phyloP scores from a whole-genome alignment of 2,888 invertebrate species.

The Philhelius pedissequus region DNA sequence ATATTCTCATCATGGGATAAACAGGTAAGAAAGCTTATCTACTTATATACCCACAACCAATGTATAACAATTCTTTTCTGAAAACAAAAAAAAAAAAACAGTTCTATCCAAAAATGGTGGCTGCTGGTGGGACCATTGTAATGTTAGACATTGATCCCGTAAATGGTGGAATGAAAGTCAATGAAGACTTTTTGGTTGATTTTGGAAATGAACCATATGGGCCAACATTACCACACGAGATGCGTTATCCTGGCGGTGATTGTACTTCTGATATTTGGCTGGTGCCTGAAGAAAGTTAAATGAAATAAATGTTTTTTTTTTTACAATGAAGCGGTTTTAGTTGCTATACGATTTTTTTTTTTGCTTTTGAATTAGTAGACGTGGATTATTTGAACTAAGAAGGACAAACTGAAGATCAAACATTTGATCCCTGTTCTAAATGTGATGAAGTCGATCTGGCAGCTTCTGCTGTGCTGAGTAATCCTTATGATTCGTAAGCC shows the following conservation, averaged over 20 bases:
- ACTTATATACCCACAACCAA: neutral
- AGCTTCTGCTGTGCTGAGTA: too few species aligned
- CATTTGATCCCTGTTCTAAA: too few species aligned
- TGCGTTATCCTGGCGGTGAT: constrained; percentile 98
- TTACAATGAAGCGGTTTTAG: too few species aligned
- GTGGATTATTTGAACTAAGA: too few species aligned
- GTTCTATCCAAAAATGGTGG: constrained; percentile 92
- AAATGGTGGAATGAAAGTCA: constrained; percentile 92
- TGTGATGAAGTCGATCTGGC: too few species aligned
- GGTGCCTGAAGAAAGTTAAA: constrained; percentile 77
- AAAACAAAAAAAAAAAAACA: too few species aligned
- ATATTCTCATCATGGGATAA: constrained; percentile 96
- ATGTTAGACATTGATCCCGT: constrained; percentile 91
- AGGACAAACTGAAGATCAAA: too few species aligned
- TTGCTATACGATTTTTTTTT: too few species aligned
- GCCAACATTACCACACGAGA: constrained; percentile 95
- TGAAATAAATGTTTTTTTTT: too few species aligned
- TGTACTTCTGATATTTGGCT: constrained; percentile 98
- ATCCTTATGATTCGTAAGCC: too few species aligned
- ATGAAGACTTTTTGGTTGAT: constrained; percentile 92
- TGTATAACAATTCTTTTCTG: neutral
- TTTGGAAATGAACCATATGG: constrained; percentile 91
- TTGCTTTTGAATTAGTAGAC: too few species aligned
- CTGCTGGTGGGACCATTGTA: constrained; percentile 84
- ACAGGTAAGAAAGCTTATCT: constrained; percentile 80